Evolutionary conservation across 2,888 invertebrate species (phyloP), one percentile per base, ranked within the genome.

Genomic region (Synergus itoensis): DNA sequence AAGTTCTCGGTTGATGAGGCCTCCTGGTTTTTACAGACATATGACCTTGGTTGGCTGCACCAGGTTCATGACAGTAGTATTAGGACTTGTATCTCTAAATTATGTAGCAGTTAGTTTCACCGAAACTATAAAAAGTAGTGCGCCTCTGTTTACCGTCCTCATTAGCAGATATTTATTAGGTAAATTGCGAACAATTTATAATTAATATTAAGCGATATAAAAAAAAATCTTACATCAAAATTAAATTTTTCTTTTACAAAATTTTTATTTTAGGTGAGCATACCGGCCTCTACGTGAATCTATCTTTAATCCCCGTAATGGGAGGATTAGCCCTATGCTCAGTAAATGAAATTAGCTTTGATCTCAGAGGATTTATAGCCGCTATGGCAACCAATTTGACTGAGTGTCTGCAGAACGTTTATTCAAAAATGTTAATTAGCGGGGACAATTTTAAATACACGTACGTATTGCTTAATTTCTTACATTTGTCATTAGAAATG

Each of bases 81-180:
- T 96, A 87, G 96, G 96, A 78, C 92, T 96, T 86, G 94, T 96
- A 77, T 95, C 96, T 11, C 93, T 96, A 78, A 96, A 96, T 93
- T 96, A 95, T 92, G 96, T 96, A 80, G 96, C 96, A 81, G 96
- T 96, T 79, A 96, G 96, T 91, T 96, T 96, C 91, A 96, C 96
- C 67, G 96, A 96, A 92, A 96, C 96, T 16, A 95, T 96, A 69
- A 96, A 96, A 91, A 96, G 96, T 92, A 96, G 96, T 48, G 96
- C 96, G 21, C 96, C 96, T 60, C 93, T 96, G 77, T 96, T 96
- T 91, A 96, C 96, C 62, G 96, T 96, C 79, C 91, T 96, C 82
- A 96, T 96, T 87, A 95, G 96, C 76, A 94, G 95, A 91, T 93
- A 93, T 90, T 92, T 95, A 86, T 92, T 95, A 90, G 94, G 95